Conservation (phyloP, 1,140 invertebrate species). For the Telenomus remus region DNA sequence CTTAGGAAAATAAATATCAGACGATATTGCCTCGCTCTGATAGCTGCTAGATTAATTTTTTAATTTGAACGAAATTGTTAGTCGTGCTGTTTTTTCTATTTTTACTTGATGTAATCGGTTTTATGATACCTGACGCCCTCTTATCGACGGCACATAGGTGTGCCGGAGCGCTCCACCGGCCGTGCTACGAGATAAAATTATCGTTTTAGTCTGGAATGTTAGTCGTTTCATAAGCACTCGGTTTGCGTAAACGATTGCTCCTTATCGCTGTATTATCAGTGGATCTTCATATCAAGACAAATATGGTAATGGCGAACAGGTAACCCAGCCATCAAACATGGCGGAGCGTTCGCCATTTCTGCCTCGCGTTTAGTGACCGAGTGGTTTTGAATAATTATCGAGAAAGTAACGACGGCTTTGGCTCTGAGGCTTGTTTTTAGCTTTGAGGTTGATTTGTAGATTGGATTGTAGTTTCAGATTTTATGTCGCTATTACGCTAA, state of each 20-base stretch:
- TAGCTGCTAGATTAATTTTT: neutral
- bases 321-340: conserved; percentile 62
- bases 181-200: conserved; percentile 35
- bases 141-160: conserved; percentile 52
- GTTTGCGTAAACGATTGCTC: conserved; percentile 43
- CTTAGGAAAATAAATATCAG: conserved; percentile 73
- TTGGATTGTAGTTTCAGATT: conserved; percentile 10
- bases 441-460: too few species aligned
- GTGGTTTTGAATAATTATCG: conserved; percentile 28
- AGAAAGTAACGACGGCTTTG: neutral
- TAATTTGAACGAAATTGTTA: neutral
- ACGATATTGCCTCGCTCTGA: conserved; percentile 68
- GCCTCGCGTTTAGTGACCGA: conserved; percentile 30
- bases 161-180: neutral
- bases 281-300: conserved; percentile 71
- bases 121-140: conserved; percentile 62
- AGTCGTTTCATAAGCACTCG: conserved; percentile 42
- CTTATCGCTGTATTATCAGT: conserved; percentile 57
- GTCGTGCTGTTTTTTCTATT: too few species aligned
- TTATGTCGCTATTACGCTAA: neutral
- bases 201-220: conserved; percentile 43
- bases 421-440: too few species aligned
- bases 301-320: conserved; percentile 66
- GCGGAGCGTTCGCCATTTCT: conserved; percentile 62
- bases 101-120: conserved; percentile 58